phyloP scores from a whole-genome alignment of 2,888 invertebrate genomes.

The Strigamia crassipes region DNA sequence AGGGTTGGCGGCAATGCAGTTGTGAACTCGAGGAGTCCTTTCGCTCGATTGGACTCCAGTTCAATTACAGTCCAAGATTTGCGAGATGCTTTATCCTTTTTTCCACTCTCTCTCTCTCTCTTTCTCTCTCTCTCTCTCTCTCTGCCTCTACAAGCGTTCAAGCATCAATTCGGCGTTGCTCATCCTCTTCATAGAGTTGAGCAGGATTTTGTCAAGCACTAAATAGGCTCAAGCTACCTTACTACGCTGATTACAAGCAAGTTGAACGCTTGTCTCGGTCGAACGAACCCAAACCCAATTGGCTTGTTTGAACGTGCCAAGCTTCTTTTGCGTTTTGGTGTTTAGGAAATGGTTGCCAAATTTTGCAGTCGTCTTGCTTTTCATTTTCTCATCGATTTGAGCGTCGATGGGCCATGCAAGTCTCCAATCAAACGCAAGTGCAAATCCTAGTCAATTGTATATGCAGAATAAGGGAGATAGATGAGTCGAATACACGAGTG shows the following conservation, averaged over 20 bases:
- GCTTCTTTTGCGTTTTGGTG: slow-evolving; percentile 7
- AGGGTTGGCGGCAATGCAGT: slow-evolving; percentile 33
- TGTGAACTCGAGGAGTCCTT: not conserved
- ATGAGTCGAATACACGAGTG: not conserved
- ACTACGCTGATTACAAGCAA: slow-evolving; percentile 38
- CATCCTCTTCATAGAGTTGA: slow-evolving; percentile 42
- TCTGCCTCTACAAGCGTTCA: slow-evolving; percentile 17
- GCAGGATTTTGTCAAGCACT: slow-evolving; percentile 42
- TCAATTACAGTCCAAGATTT: slow-evolving; percentile 37
- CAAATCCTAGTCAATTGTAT: slow-evolving; percentile 40
- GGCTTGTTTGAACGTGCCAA: slow-evolving; percentile 19
- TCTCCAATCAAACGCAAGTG: slow-evolving; percentile 30
- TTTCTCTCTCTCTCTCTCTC: not conserved
- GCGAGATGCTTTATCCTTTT: slow-evolving; percentile 27
- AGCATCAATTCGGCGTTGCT: slow-evolving; percentile 35
- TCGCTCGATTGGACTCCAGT: slow-evolving; percentile 39
- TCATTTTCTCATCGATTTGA: slow-evolving; percentile 26
- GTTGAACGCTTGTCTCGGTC: slow-evolving; percentile 23
- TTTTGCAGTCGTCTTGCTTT: slow-evolving; percentile 2
- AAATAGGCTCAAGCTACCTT: slow-evolving; percentile 40
- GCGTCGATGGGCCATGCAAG: not conserved
- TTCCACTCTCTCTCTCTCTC: not conserved
- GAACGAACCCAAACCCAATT: slow-evolving; percentile 23
- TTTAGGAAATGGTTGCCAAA: slow-evolving; percentile 25
- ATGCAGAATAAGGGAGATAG: slow-evolving; percentile 14